phyloP scores from a whole-genome alignment of 23 tunicate species.

The Ciona savignyi region DNA sequence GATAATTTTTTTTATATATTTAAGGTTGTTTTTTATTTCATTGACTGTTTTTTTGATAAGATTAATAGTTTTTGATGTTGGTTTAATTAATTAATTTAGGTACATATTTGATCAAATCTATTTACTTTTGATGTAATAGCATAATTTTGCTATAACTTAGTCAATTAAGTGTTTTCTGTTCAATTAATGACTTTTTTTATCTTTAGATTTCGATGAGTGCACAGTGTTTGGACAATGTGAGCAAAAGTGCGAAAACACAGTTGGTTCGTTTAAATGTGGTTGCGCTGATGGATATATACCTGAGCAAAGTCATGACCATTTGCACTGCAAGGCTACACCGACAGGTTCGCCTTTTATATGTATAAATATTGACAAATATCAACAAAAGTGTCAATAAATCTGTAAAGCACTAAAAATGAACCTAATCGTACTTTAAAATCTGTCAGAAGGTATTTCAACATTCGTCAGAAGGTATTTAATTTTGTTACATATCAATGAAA shows the following conservation, averaged over 20 bases:
- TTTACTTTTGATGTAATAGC: too few species aligned
- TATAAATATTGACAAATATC: too few species aligned
- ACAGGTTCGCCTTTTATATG: too few species aligned
- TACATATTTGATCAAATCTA: background rate
- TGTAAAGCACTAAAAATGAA: background rate
- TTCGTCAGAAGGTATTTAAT: too few species aligned
- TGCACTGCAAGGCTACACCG: slow-evolving; percentile 41
- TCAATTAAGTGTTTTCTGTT: too few species aligned
- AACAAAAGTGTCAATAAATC: background rate
- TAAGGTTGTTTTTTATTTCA: background rate
- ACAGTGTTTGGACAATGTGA: slow-evolving; percentile 65
- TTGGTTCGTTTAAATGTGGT: slow-evolving; percentile 47
- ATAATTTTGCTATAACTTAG: too few species aligned
- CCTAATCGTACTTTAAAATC: background rate
- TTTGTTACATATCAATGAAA: too few species aligned
- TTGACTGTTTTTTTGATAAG: background rate
- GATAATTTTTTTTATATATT: background rate
- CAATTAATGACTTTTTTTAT: too few species aligned
- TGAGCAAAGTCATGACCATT: too few species aligned
- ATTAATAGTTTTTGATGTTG: background rate
- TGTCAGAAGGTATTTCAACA: background rate
- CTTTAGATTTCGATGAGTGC: slow-evolving; percentile 73
- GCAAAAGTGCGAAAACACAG: slow-evolving; percentile 53
- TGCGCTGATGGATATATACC: slow-evolving; percentile 46
- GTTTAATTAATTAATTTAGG: background rate